phyloP scores from a whole-genome alignment of 1,140 invertebrate species.

The Ceratoteleas bidentatus region DNA sequence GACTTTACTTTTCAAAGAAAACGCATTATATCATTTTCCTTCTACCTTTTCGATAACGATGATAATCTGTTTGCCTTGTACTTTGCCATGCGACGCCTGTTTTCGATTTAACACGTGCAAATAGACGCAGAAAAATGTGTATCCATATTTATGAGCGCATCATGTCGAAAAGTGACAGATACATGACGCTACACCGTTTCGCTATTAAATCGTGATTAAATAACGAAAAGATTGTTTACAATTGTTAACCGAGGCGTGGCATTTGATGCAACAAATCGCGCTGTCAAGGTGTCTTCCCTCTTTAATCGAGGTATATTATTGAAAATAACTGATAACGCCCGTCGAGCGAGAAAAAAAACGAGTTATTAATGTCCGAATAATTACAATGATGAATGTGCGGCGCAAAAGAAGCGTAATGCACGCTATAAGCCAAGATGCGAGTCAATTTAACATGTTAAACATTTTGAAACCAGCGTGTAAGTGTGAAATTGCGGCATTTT shows the following conservation, averaged over 20 bases:
- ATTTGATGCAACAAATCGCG: constrained; percentile 11
- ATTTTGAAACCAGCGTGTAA: too few relatives aligned
- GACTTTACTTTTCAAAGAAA: background rate
- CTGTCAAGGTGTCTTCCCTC: background rate
- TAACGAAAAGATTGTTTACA: constrained; percentile 15
- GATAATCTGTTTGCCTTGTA: constrained; percentile 6
- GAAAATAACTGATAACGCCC: constrained; percentile 11
- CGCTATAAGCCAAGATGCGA: background rate
- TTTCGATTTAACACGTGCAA: constrained; percentile 7
- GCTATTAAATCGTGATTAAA: constrained; percentile 2
- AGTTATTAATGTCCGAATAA: background rate
- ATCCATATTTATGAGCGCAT: constrained; percentile 15
- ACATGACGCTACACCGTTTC: background rate
- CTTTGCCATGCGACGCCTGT: background rate
- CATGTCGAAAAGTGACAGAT: constrained; percentile 4
- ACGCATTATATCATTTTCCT: background rate
- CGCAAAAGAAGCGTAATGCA: background rate
- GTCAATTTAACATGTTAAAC: too few relatives aligned
- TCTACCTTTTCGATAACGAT: background rate
- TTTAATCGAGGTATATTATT: background rate
- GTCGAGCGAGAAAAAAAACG: background rate
- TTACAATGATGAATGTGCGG: constrained; percentile 1
- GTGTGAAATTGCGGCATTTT: too few relatives aligned
- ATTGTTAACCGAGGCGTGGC: background rate
- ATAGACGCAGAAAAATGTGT: background rate